These are phyloP conservation scores for Drymodes brunneopygia DNA, from an alignment of 2,113 vertebrate genomes.

Conservation along the genomic window DNA sequence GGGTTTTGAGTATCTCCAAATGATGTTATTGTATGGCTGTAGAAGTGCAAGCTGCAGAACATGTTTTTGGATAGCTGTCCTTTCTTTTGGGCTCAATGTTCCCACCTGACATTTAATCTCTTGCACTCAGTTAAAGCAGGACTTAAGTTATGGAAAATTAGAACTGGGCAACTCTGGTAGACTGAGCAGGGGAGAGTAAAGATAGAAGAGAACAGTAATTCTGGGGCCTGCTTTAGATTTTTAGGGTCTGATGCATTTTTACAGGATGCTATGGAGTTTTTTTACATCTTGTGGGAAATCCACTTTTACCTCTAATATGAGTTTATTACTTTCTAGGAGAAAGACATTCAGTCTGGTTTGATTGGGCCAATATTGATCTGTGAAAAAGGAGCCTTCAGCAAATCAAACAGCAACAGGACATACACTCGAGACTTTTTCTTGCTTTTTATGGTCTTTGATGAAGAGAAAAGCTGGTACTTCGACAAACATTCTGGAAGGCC, in stretches of 20 bases:
- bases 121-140: not conserved
- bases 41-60: not conserved
- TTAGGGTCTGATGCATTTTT: not conserved
- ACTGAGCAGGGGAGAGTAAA: not conserved
- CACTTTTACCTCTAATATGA: not conserved
- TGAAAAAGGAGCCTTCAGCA: conserved; percentile 76
- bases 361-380: conserved; percentile 93
- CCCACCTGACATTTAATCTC: not conserved
- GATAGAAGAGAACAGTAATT: not conserved
- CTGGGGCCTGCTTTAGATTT: not conserved
- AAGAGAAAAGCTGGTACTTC: conserved; percentile 94
- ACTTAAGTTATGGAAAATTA: not conserved
- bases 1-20: not conserved
- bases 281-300: not conserved
- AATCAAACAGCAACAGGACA: not conserved
- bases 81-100: not conserved
- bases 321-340: conserved; percentile 77
- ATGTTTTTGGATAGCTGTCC: not conserved
- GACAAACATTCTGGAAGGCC: conserved; percentile 64
- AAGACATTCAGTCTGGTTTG: conserved; percentile 89
- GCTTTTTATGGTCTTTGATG: conserved; percentile 94
- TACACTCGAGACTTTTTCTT: conserved; percentile 81
- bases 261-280: fast-evolving
- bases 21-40: not conserved
- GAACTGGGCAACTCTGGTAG: not conserved